phyloP scores from a whole-genome alignment of 2,888 invertebrate species.

The Crepidodera aurea region DNA sequence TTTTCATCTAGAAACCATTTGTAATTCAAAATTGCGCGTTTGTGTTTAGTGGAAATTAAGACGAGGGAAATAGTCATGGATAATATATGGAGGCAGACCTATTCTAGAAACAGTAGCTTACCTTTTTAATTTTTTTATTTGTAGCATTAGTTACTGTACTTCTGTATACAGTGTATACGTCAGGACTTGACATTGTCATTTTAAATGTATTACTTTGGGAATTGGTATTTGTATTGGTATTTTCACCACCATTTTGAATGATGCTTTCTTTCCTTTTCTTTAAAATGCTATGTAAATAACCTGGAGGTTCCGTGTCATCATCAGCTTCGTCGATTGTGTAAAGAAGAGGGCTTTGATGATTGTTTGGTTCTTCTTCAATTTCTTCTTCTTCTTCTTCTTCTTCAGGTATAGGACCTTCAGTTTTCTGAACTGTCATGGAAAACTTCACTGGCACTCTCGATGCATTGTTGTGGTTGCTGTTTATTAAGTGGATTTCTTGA shows the following conservation, averaged over 20 bases:
- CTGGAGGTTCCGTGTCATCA: slow-evolving; percentile 52
- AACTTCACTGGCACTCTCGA: slow-evolving; percentile 67
- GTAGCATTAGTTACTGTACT: slow-evolving; percentile 86
- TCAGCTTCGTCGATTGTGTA: slow-evolving; percentile 39
- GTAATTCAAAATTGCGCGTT: too few species aligned
- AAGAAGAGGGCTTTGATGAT: slow-evolving; percentile 43
- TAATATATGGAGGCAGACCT: too few species aligned
- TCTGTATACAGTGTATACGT: slow-evolving; percentile 86
- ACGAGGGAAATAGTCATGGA: too few species aligned
- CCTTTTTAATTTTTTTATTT: slow-evolving; percentile 78
- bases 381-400: slow-evolving; percentile 32
- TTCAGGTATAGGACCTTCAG: slow-evolving; percentile 37
- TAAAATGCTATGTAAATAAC: slow-evolving; percentile 73
- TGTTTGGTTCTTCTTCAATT: slow-evolving; percentile 16
- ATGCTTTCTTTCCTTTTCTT: slow-evolving; percentile 78
- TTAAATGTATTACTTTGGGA: too few species aligned
- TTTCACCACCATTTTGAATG: neutral
- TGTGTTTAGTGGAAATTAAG: too few species aligned
- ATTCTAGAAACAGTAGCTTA: too few species aligned
- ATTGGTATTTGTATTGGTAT: neutral
- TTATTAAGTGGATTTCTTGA: slow-evolving; percentile 63
- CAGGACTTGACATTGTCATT: slow-evolving; percentile 85
- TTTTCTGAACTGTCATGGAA: slow-evolving; percentile 68
- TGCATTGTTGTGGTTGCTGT: slow-evolving; percentile 48
- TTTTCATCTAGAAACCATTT: too few species aligned